phyloP scores from a whole-genome alignment of 2,797 vertebrate species.

The Lepilemur ruficaudatus region DNA sequence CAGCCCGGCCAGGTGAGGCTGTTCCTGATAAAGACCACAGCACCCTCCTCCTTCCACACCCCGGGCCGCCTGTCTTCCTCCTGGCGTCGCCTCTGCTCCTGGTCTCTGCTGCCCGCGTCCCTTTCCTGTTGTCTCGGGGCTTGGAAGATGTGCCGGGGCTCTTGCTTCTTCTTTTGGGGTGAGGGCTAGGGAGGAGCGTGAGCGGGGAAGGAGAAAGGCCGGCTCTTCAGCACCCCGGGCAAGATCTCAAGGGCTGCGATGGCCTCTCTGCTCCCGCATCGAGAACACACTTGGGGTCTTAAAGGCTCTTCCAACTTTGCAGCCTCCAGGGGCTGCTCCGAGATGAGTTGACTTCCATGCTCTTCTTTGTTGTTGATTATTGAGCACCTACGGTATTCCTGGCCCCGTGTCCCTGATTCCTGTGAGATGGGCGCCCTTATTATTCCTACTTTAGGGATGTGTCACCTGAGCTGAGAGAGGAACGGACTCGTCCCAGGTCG shows the following conservation, averaged over 20 bases:
- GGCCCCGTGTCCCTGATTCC: background rate
- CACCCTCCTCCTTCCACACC: background rate
- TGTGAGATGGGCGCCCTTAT: rapidly evolving
- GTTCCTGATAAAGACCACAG: background rate
- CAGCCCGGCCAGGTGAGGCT: background rate
- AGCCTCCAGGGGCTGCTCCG: background rate
- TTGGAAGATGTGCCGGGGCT: background rate
- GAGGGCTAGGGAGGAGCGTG: background rate
- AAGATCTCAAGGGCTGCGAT: background rate
- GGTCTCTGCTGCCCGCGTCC: rapidly evolving
- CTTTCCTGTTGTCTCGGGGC: background rate
- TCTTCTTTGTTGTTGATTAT: background rate
- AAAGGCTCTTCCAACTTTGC: background rate
- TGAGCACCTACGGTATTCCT: background rate
- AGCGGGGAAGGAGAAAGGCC: background rate
- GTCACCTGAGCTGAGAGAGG: background rate
- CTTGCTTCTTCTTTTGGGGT: background rate
- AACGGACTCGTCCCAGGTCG: rapidly evolving
- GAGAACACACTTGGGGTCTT: background rate
- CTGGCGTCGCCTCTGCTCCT: background rate
- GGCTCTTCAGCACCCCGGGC: background rate
- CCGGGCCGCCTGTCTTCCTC: background rate
- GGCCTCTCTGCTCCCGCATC: background rate
- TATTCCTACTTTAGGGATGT: background rate
- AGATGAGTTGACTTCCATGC: rapidly evolving